phyloP scores from a whole-genome alignment of 2,888 invertebrate genomes.

The Philereme vetulata region DNA sequence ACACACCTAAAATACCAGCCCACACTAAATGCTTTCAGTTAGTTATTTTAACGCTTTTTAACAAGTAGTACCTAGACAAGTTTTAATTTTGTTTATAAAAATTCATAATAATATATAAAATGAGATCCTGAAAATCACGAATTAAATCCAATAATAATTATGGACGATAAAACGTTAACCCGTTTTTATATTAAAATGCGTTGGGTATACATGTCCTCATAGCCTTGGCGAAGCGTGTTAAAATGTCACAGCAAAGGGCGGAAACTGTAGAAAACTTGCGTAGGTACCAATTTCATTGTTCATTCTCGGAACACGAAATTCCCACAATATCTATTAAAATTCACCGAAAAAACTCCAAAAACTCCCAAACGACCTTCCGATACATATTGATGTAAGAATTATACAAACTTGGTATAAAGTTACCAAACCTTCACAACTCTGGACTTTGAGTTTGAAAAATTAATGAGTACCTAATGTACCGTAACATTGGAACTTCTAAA shows the following conservation, averaged over 20 bases:
- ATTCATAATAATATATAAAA: too few species aligned
- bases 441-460: slow-evolving; percentile 39
- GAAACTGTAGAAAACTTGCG: background rate
- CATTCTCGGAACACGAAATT: slow-evolving; percentile 13
- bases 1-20: too few species aligned
- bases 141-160: too few species aligned
- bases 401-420: slow-evolving; percentile 29
- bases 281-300: slow-evolving; percentile 14
- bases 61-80: too few species aligned
- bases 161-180: too few species aligned
- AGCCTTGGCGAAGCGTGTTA: too few species aligned
- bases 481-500: slow-evolving; percentile 37
- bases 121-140: too few species aligned
- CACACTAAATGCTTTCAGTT: too few species aligned
- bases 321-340: slow-evolving; percentile 24
- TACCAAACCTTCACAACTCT: slow-evolving; percentile 27
- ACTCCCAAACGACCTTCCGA: slow-evolving; percentile 24
- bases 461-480: slow-evolving; percentile 46
- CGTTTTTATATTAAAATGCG: too few species aligned
- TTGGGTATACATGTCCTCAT: too few species aligned
- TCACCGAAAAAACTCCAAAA: slow-evolving; percentile 17
- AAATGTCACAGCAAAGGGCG: background rate
- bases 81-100: too few species aligned
- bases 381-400: slow-evolving; percentile 36
- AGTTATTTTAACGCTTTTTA: too few species aligned